Evolutionary conservation across 2,888 invertebrate species (phyloP), one percentile per base, ranked within the genome.

Genomic region (Diabrotica balteata): DNA sequence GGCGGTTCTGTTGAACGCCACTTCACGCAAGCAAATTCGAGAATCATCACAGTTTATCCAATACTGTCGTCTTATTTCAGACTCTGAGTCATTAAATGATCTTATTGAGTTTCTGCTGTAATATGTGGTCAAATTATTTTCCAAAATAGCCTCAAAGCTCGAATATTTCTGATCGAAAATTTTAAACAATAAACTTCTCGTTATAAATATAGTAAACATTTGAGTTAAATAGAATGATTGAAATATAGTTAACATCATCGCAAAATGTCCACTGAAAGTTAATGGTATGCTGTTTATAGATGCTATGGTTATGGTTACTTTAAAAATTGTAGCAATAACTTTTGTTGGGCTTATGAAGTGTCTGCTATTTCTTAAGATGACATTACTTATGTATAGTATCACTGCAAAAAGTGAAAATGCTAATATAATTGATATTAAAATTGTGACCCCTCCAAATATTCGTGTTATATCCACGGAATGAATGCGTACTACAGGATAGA

Each of bases 131-230:
- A 78, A 63, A 65, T 78, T 74, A 17, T 73, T 54, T 32, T 72
- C 67, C 47, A 75, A 55, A 9, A 80, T 73, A 10, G 79, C 78
- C n/a, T 74, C 65, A 8, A 75, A 1, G 3, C 64, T 75, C 43
- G 62, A 46, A 45, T 78, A 76, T 73, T 80, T 76, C 61, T 79
- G 73, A 42, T 70, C 67, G 42, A 72, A 77, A 8, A 9, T 7
- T 47, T 47, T 47, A 4, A 8, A 9, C 8, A 47, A 9, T 10
- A 47, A 47, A 47, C 6, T 47, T 47, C 47, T 47, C 6, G 47
- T 7, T 10, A 10, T 9, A 10, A 10, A 47, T 9, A 10, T 47
- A 9, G 47, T 9, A 47, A 47, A 47, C 9, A 47, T 47, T 8
- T 9, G 9, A 10, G 4, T 47, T 10, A 47, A 47, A 10, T 47